Percentiles rank a stretch among this genome's conserved stretches.
Evolutionary conservation across 2,888 invertebrate species (phyloP).

Genomic region (Drosophila gaucha): DNA sequence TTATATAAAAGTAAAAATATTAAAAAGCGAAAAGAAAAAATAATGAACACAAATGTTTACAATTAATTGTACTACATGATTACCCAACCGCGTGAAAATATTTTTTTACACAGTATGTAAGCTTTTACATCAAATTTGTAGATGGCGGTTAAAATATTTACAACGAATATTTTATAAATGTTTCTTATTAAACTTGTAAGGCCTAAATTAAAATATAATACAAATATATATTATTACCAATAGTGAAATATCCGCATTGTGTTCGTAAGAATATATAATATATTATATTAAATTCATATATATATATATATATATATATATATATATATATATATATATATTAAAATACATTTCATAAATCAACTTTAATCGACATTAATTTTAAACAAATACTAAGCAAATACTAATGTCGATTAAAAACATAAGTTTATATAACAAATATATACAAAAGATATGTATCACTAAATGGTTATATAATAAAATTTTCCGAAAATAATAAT

Average conservation of each 20-base stretch:
- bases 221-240: slow-evolving; percentile 34
- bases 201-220: slow-evolving; percentile 29
- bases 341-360: slow-evolving; percentile 60
- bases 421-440: slow-evolving; percentile 44
- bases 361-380: slow-evolving; percentile 52
- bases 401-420: slow-evolving; percentile 41
- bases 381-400: slow-evolving; percentile 44
- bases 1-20: neutral
- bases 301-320: slow-evolving; percentile 8
- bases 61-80: slow-evolving; percentile 30
- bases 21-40: neutral
- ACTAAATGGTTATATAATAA: slow-evolving; percentile 69
- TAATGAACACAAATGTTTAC: slow-evolving; percentile 1
- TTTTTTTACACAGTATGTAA: slow-evolving; percentile 68
- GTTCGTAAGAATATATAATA: slow-evolving; percentile 52
- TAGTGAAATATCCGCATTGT: slow-evolving; percentile 71
- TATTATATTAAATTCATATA: slow-evolving; percentile 10
- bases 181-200: slow-evolving; percentile 53
- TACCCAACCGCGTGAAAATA: slow-evolving; percentile 39
- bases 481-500: slow-evolving; percentile 55
- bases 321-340: slow-evolving; percentile 31
- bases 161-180: slow-evolving; percentile 75
- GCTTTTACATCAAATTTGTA: slow-evolving; percentile 55
- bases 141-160: slow-evolving; percentile 62
- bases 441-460: slow-evolving; percentile 51